Evolutionary conservation across 53 echinoderm and acorn worm genomes (phyloP).

Genomic region (Hippasteria phrygiana): DNA sequence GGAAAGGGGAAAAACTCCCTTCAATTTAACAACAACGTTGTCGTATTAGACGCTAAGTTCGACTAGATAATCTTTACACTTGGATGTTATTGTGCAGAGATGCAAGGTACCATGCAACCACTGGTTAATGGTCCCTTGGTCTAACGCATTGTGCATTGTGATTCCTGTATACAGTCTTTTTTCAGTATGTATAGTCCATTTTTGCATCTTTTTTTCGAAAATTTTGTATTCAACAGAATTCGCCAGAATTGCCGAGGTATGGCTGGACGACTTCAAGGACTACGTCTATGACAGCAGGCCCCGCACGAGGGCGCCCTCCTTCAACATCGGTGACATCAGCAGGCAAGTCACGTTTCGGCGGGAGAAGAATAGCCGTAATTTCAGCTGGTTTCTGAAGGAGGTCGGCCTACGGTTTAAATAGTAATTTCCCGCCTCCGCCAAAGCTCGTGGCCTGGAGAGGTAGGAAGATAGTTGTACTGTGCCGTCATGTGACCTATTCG

Average conservation of each 20-base stretch:
- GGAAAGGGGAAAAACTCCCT: too few relatives aligned
- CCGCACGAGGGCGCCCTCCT: conserved; percentile 4
- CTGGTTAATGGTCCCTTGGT: too few relatives aligned
- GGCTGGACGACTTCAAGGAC: conserved; percentile 66
- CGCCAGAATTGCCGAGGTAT: conserved; percentile 51
- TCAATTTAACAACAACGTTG: too few relatives aligned
- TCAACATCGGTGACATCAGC: conserved; percentile 51
- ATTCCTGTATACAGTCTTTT: too few relatives aligned
- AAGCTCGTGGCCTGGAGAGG: conserved; percentile 59
- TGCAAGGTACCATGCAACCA: too few relatives aligned
- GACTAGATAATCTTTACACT: too few relatives aligned
- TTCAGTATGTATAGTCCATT: too few relatives aligned
- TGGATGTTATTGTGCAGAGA: too few relatives aligned
- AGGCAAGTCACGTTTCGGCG: conserved; percentile 38
- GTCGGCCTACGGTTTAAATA: conserved; percentile 45
- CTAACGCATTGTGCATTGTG: too few relatives aligned
- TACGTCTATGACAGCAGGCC: conserved; percentile 60
- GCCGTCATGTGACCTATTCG: too few relatives aligned
- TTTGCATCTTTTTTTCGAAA: not conserved
- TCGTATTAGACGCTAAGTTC: too few relatives aligned
- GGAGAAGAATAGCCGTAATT: conserved; percentile 40
- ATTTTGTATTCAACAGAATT: too few relatives aligned
- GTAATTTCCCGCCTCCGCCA: conserved; percentile 57
- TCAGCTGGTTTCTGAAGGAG: conserved; percentile 59
- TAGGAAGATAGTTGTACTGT: not conserved